Evolutionary conservation across 2,113 vertebrate genomes (phyloP).

Genomic region (Alligator mississippiensis): DNA sequence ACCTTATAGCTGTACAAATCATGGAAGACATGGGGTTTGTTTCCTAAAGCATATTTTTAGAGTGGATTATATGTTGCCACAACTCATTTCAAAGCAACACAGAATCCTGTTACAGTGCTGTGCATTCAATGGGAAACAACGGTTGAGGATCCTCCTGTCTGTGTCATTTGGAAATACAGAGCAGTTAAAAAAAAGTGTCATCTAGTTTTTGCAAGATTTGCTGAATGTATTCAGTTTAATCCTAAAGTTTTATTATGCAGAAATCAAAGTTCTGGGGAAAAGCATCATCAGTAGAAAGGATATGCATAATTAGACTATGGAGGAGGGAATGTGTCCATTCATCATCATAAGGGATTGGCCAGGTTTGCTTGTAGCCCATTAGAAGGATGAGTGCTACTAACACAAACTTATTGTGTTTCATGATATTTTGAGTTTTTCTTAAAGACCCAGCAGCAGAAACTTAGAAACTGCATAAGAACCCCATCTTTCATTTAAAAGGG

Average conservation of each 20-base stretch:
- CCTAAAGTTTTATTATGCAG: fast-evolving
- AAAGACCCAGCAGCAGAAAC: neutral
- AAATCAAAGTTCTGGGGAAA: neutral
- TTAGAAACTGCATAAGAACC: neutral
- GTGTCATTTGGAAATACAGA: fast-evolving
- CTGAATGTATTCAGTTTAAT: fast-evolving
- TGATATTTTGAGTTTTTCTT: neutral
- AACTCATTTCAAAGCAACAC: fast-evolving
- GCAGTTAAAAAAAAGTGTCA: neutral
- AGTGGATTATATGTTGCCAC: fast-evolving
- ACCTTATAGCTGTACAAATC: neutral
- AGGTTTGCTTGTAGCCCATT: neutral
- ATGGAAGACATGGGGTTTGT: neutral
- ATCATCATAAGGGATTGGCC: too few relatives aligned
- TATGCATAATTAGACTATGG: neutral
- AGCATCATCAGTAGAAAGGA: fast-evolving
- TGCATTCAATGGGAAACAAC: neutral
- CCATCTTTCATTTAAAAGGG: neutral
- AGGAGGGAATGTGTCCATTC: neutral
- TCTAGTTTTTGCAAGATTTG: fast-evolving
- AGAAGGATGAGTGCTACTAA: neutral
- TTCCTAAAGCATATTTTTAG: neutral
- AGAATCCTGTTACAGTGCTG: fast-evolving
- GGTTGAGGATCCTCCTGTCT: fast-evolving
- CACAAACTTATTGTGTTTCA: neutral